phyloP scores from a whole-genome alignment of 2,113 vertebrate genomes.

The Callithrix jacchus region DNA sequence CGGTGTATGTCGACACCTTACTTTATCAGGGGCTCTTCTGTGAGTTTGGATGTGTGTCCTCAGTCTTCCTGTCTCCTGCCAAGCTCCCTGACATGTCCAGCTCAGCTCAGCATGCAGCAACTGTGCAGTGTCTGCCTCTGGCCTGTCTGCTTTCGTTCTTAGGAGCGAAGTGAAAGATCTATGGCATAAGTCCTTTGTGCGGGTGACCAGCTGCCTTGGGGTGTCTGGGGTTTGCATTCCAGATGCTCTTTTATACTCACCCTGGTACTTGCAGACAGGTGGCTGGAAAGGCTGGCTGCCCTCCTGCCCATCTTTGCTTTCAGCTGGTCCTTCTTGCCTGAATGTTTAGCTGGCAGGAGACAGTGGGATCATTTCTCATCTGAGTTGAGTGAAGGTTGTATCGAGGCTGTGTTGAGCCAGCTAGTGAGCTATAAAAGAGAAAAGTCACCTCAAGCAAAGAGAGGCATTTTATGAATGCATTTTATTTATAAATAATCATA shows the following conservation, averaged over 20 bases:
- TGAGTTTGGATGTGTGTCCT: background rate
- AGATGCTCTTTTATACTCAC: background rate
- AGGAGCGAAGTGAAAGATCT: background rate
- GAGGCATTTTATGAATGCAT: background rate
- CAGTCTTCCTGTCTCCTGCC: background rate
- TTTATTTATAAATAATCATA: background rate
- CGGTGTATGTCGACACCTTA: too few relatives aligned
- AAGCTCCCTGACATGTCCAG: background rate
- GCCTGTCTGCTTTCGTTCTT: slow-evolving; percentile 6
- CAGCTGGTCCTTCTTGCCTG: background rate
- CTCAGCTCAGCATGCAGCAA: background rate
- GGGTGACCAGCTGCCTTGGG: background rate
- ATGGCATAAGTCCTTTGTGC: background rate
- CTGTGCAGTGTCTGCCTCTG: background rate
- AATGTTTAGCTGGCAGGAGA: background rate
- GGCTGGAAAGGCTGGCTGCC: background rate
- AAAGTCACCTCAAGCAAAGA: background rate
- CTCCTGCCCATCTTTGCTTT: background rate
- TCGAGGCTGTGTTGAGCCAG: background rate
- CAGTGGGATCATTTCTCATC: background rate
- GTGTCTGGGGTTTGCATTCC: background rate
- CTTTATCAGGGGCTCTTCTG: background rate
- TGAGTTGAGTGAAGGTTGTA: slow-evolving; percentile 15
- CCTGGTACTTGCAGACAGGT: background rate
- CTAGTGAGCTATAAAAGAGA: background rate